Percentiles rank a stretch among this genome's conserved stretches.
Evolutionary conservation across 2,797 vertebrate genomes (phyloP).

Genomic region (Propithecus perrieri): DNA sequence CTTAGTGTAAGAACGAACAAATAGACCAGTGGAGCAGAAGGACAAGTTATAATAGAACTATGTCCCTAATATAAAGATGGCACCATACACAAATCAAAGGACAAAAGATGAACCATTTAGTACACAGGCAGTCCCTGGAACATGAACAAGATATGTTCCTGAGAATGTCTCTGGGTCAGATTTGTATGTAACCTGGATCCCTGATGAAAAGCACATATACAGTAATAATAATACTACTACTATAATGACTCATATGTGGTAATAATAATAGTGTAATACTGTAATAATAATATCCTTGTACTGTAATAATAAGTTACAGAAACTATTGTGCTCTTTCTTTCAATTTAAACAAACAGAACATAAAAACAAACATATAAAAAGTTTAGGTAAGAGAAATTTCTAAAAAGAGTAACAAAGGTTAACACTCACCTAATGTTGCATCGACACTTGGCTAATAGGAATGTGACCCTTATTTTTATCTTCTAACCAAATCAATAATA

Average conservation of each 20-base stretch:
- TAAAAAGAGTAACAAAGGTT: neutral
- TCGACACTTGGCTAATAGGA: neutral
- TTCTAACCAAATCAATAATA: neutral
- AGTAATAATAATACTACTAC: neutral
- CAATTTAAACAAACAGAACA: neutral
- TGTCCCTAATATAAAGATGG: neutral
- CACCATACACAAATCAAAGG: slow-evolving; percentile 24
- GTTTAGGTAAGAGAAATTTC: neutral
- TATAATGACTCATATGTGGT: neutral
- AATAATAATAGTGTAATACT: neutral
- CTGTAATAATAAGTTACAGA: neutral
- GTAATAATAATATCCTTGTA: neutral
- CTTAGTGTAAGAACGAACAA: neutral
- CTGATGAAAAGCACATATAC: neutral
- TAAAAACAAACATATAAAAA: neutral
- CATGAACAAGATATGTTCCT: neutral
- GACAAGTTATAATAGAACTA: neutral
- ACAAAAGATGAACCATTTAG: neutral
- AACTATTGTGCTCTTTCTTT: neutral
- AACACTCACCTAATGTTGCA: neutral
- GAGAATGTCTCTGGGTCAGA: neutral
- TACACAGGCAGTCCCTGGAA: neutral
- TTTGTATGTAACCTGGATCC: neutral
- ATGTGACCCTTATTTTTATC: neutral
- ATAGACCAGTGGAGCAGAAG: neutral